phyloP scores from a whole-genome alignment of 30 jellyfish, hydroid and myxozoan species.

The Calvadosia cruxmelitensis region DNA sequence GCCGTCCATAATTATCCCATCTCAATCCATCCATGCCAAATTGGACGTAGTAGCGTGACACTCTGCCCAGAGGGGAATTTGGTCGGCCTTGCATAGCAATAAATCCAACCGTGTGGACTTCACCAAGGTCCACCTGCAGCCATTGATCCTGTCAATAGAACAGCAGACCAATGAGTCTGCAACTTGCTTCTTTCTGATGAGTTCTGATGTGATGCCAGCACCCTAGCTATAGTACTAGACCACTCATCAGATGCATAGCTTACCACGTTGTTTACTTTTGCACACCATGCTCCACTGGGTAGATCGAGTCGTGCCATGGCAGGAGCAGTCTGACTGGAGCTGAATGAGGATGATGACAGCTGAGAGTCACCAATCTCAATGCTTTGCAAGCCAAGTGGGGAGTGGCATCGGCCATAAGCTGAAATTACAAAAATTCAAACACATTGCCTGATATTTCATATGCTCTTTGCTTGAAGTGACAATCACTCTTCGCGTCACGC shows the following conservation, averaged over 20 bases:
- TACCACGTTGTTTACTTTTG: slow-evolving; percentile 50
- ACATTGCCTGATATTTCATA: too few relatives aligned
- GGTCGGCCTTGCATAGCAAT: slow-evolving; percentile 73
- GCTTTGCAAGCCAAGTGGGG: slow-evolving; percentile 79
- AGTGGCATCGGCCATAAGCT: slow-evolving; percentile 78
- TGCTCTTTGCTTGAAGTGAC: too few relatives aligned
- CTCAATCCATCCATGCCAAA: slow-evolving; percentile 71
- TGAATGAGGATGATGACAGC: slow-evolving; percentile 52
- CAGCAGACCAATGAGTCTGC: not conserved
- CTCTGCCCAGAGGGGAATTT: slow-evolving; percentile 19
- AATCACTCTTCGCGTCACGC: too few relatives aligned
- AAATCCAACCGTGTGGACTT: slow-evolving; percentile 28
- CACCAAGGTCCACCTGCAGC: slow-evolving; percentile 77
- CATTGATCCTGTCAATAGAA: slow-evolving; percentile 45
- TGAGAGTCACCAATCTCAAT: slow-evolving; percentile 27
- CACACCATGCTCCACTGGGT: slow-evolving; percentile 92
- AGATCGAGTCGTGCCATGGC: slow-evolving; percentile 51
- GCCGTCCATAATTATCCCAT: slow-evolving; percentile 66
- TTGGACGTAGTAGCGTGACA: slow-evolving; percentile 30
- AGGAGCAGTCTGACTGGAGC: slow-evolving; percentile 63
- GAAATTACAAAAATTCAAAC: not conserved
- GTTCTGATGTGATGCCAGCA: too few relatives aligned
- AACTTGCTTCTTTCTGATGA: too few relatives aligned
- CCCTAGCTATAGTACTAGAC: too few relatives aligned
- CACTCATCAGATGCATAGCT: too few relatives aligned